Conservation (phyloP, 2,888 invertebrate species). For the Laspeyria flexula region DNA sequence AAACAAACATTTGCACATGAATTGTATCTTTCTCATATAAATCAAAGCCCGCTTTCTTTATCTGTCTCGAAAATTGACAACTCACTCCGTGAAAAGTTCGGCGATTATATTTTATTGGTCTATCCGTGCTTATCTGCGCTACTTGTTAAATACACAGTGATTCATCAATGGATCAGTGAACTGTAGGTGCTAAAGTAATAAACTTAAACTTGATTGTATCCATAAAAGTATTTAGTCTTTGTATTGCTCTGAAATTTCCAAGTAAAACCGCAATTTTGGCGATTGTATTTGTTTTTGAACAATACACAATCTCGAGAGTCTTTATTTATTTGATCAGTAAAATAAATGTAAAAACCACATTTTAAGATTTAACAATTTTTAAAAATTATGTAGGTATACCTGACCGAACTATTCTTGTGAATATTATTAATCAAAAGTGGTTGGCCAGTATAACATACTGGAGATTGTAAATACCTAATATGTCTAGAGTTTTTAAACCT, state of each 20-base stretch:
- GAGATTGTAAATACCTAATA: too few relatives aligned
- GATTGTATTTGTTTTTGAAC: too few relatives aligned
- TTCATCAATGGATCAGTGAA: slow-evolving; percentile 12
- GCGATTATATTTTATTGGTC: slow-evolving; percentile 26
- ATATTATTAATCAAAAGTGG: too few relatives aligned
- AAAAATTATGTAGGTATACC: too few relatives aligned
- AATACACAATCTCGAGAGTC: too few relatives aligned
- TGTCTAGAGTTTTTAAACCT: too few relatives aligned
- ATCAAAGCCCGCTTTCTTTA: slow-evolving; percentile 41
- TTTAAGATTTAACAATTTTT: too few relatives aligned
- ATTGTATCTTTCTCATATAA: slow-evolving; percentile 42
- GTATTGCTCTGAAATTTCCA: not conserved
- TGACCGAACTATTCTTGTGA: too few relatives aligned
- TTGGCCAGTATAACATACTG: too few relatives aligned
- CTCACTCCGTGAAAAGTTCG: slow-evolving; percentile 33
- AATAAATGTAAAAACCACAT: too few relatives aligned
- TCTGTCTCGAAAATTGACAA: slow-evolving; percentile 32
- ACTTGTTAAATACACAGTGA: slow-evolving; percentile 18
- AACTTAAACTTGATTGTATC: not conserved
- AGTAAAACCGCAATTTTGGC: too few relatives aligned
- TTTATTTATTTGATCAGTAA: too few relatives aligned
- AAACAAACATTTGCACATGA: slow-evolving; percentile 56
- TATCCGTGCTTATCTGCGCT: slow-evolving; percentile 23
- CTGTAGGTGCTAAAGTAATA: slow-evolving; percentile 1
- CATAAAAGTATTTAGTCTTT: not conserved